Percentiles rank a stretch among this genome's conserved stretches.
Evolutionary conservation across 2,113 vertebrate species (phyloP).

Genomic region (Amphilophus citrinellus): DNA sequence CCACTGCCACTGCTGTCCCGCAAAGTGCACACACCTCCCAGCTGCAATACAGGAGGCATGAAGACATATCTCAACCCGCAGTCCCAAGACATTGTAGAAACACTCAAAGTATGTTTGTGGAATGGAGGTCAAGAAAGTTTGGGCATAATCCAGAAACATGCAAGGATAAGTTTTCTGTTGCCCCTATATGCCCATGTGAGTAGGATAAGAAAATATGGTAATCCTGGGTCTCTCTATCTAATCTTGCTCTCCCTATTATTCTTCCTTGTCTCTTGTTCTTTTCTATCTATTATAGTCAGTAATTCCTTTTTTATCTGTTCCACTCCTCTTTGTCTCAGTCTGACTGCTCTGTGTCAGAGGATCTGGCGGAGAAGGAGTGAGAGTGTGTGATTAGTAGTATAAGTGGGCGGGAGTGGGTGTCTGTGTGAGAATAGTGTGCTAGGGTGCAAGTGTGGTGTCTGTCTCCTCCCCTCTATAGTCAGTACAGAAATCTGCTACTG

Average conservation of each 20-base stretch:
- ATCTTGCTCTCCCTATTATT: conserved; percentile 31
- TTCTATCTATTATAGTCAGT: conserved; percentile 43
- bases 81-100: conserved; percentile 91
- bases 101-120: background rate
- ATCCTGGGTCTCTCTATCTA: conserved; percentile 35
- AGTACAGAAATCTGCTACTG: background rate
- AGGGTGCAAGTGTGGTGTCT: conserved; percentile 30
- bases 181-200: conserved; percentile 33
- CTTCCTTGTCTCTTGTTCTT: conserved; percentile 33
- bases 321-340: conserved; percentile 56
- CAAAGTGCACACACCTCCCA: conserved; percentile 89
- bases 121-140: conserved; percentile 3
- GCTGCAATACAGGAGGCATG: conserved; percentile 92
- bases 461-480: conserved; percentile 60
- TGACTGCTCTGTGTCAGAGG: conserved; percentile 63
- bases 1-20: conserved; percentile 67
- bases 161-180: conserved; percentile 24
- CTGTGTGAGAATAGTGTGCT: conserved; percentile 52
- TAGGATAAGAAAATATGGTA: conserved; percentile 37
- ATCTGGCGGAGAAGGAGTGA: conserved; percentile 60
- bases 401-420: conserved; percentile 72
- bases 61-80: conserved; percentile 96
- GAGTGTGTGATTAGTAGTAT: conserved; percentile 71
- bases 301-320: conserved; percentile 56
- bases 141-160: conserved; percentile 42